Evolutionary conservation across 2,888 invertebrate genomes (phyloP).

Genomic region (Drosophila gaucha): DNA sequence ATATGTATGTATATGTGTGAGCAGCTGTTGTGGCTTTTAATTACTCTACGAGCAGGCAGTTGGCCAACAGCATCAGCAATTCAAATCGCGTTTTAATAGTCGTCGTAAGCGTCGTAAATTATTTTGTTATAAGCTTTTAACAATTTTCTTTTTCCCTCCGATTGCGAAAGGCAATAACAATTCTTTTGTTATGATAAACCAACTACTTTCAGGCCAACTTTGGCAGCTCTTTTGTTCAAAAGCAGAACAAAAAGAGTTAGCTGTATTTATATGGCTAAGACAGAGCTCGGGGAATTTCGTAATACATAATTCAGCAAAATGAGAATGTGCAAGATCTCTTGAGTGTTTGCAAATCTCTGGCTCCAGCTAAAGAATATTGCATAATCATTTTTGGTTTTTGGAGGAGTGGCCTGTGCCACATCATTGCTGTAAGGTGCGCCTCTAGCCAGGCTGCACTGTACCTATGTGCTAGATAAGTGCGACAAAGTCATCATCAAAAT

Average conservation of each 20-base stretch:
- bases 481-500: no score
- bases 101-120: conserved; percentile 40
- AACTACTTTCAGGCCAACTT: conserved; percentile 26
- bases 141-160: conserved; percentile 35
- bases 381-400: background rate
- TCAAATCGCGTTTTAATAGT: conserved; percentile 65
- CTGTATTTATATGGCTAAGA: background rate
- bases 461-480: background rate
- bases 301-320: conserved; percentile 4
- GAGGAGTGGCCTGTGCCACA: conserved; percentile 26
- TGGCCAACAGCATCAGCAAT: conserved; percentile 46
- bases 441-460: conserved; percentile 45
- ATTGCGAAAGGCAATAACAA: conserved; percentile 16
- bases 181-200: conserved; percentile 59
- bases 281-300: conserved; percentile 3
- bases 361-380: conserved; percentile 8
- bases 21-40: conserved; percentile 31
- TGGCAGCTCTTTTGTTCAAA: conserved; percentile 25
- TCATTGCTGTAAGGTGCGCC: conserved; percentile 45
- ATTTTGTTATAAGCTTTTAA: conserved; percentile 26
- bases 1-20: background rate
- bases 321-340: background rate
- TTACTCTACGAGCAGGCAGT: conserved; percentile 17
- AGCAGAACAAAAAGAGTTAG: conserved; percentile 17
- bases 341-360: no score